A percentile compares a stretch with the other conserved stretches of the same genome.
Evolutionary conservation across 1,140 invertebrate species (phyloP).

Genomic region (Temnothorax curvispinosus): DNA sequence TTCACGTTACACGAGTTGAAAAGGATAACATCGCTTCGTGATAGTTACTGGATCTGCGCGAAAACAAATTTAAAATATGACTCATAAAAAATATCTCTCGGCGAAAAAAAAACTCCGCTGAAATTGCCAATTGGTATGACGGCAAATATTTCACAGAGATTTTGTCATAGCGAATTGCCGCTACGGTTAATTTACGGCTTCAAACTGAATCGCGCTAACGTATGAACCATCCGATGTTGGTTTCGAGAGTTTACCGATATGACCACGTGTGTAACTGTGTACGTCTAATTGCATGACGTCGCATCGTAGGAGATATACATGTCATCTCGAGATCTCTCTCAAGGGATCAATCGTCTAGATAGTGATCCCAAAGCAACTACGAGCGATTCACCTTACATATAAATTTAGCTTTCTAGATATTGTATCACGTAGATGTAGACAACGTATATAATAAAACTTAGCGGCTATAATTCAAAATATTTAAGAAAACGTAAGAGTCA

Average conservation of each 20-base stretch:
- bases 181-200: conserved; percentile 59
- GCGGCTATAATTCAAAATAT: background rate
- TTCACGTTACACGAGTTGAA: background rate
- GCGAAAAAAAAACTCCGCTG: background rate
- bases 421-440: background rate
- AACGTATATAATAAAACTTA: background rate
- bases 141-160: conserved; percentile 38
- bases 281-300: conserved; percentile 64
- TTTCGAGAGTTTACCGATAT: conserved; percentile 69
- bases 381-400: background rate
- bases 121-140: conserved; percentile 13
- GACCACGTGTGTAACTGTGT: conserved; percentile 31
- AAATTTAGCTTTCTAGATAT: conserved; percentile 4
- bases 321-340: conserved; percentile 52
- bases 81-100: conserved; percentile 37
- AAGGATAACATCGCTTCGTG: background rate
- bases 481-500: background rate
- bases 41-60: background rate
- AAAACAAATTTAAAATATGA: conserved; percentile 22
- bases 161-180: conserved; percentile 22
- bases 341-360: conserved; percentile 57
- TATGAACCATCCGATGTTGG: conserved; percentile 52
- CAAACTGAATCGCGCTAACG: conserved; percentile 35
- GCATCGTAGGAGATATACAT: conserved; percentile 17
- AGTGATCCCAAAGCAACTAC: conserved; percentile 54